Evolutionary conservation across 2,888 invertebrate genomes (phyloP).

Genomic region (Digitonthophagus gazella): DNA sequence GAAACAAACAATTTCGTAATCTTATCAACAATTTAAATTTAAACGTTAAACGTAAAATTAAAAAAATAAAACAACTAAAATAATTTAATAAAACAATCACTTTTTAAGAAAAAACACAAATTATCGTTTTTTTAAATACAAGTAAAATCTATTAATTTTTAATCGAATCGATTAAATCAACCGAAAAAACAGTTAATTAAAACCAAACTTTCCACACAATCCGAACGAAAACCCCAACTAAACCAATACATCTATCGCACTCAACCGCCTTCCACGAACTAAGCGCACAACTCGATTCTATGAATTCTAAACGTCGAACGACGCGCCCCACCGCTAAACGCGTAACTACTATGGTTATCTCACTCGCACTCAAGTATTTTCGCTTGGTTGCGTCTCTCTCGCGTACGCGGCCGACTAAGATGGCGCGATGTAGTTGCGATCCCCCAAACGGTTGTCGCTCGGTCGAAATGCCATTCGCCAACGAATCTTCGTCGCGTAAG

Average conservation of each 20-base stretch:
- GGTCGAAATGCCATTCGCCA: constrained; percentile 10
- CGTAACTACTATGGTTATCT: not conserved
- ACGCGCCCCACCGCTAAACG: not conserved
- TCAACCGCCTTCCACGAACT: not conserved
- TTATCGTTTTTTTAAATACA: too few species aligned
- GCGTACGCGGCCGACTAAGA: not conserved
- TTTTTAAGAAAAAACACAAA: too few species aligned
- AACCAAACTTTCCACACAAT: too few species aligned
- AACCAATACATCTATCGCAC: not conserved
- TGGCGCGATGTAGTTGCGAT: not conserved
- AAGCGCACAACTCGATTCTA: not conserved
- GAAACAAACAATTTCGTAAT: too few species aligned
- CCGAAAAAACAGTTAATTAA: too few species aligned
- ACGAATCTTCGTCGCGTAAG: not conserved
- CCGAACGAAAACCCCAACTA: too few species aligned
- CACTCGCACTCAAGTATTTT: not conserved
- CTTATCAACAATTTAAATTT: too few species aligned
- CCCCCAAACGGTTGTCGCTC: not conserved
- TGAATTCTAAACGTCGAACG: not conserved
- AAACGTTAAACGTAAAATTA: too few species aligned
- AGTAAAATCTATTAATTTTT: too few species aligned
- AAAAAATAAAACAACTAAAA: too few species aligned
- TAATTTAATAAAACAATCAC: too few species aligned
- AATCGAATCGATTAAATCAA: too few species aligned
- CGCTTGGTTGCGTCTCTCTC: not conserved